Evolutionary conservation across 2,888 invertebrate genomes (phyloP).

Genomic region (Phengaris alcon): DNA sequence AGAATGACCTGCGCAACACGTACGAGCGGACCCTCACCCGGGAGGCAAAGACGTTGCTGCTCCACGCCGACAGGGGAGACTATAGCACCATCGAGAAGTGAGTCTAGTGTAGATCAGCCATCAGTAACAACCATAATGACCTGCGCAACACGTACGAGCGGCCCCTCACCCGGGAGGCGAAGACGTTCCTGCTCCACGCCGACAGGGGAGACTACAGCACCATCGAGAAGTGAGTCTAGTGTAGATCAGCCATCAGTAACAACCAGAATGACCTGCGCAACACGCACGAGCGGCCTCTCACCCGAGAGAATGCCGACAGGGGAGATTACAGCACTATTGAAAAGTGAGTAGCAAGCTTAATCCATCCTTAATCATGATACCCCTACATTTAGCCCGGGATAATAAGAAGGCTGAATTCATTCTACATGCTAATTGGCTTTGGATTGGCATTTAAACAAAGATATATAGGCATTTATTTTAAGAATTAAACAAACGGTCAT

Average conservation of each 20-base stretch:
- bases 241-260: constrained; percentile 53
- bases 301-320: constrained; percentile 91
- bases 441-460: too few species aligned
- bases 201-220: constrained; percentile 96
- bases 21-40: constrained; percentile 83
- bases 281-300: constrained; percentile 81
- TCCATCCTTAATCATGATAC: too few species aligned
- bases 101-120: constrained; percentile 40
- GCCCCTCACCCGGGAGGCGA: constrained; percentile 88
- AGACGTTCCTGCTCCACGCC: constrained; percentile 92
- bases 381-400: neutral
- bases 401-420: too few species aligned
- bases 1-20: constrained; percentile 61
- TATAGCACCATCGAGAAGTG: constrained; percentile 90
- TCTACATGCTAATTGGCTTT: too few species aligned
- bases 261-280: constrained; percentile 67
- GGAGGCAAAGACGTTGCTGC: constrained; percentile 92
- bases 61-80: constrained; percentile 96
- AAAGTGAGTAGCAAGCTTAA: constrained; percentile 60
- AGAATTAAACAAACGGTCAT: too few species aligned
- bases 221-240: constrained; percentile 81
- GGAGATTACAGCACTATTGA: constrained; percentile 95
- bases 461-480: too few species aligned
- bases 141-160: constrained; percentile 74
- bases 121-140: constrained; percentile 69